A percentile compares a stretch with the other conserved stretches of the same genome.
Evolutionary conservation across 2,113 vertebrate species (phyloP).

Genomic region (Cariama cristata): DNA sequence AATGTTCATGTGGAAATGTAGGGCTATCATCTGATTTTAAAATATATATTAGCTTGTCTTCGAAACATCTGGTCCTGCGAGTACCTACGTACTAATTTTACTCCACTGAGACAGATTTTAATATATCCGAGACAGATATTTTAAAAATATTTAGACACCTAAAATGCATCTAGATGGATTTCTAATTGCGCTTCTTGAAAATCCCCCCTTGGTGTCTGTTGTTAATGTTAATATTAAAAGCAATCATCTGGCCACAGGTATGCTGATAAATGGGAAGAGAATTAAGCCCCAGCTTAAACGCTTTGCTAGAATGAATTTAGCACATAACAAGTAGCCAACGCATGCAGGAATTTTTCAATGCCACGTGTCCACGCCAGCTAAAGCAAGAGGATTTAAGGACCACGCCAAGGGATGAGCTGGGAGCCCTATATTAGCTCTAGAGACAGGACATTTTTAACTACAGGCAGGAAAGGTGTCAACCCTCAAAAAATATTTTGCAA

Average conservation of each 20-base stretch:
- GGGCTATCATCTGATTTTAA: not conserved
- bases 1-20: not conserved
- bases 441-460: not conserved
- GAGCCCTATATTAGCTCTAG: not conserved
- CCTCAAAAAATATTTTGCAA: not conserved
- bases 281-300: not conserved
- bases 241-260: not conserved
- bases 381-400: not conserved
- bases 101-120: not conserved
- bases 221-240: not conserved
- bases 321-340: not conserved
- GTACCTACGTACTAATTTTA: not conserved
- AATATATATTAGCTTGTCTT: not conserved
- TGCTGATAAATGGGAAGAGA: not conserved
- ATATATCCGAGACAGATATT: not conserved
- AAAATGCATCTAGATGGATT: not conserved
- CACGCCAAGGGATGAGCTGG: not conserved
- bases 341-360: not conserved
- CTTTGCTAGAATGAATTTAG: not conserved
- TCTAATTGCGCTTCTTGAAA: not conserved
- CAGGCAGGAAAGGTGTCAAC: not conserved
- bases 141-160: not conserved
- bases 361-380: rapidly evolving
- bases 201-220: not conserved
- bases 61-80: not conserved